Conservation (phyloP, 2,797 vertebrate genomes). For the Myotis daubentonii region DNA sequence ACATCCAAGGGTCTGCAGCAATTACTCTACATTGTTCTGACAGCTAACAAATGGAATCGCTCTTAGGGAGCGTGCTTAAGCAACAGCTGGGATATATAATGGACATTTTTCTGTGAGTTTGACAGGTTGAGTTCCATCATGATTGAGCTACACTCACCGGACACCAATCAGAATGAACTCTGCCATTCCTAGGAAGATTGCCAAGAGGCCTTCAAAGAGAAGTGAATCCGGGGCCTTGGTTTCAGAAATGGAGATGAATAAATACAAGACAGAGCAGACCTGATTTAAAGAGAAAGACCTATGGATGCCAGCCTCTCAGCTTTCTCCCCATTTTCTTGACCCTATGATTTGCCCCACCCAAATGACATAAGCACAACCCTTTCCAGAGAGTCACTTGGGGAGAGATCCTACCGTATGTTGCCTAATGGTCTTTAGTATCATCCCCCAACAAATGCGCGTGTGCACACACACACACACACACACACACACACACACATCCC, state of each 20-base stretch:
- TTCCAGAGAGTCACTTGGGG: conserved; percentile 10
- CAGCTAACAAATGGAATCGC: conserved; percentile 72
- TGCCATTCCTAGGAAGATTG: conserved; percentile 81
- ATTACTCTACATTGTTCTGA: conserved; percentile 60
- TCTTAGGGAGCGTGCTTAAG: conserved; percentile 78
- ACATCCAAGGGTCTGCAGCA: conserved; percentile 7
- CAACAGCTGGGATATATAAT: conserved; percentile 84
- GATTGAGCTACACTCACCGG: conserved; percentile 78
- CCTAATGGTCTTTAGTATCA: conserved; percentile 5
- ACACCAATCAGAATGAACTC: conserved; percentile 78
- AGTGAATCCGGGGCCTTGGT: conserved; percentile 66
- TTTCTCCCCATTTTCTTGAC: conserved; percentile 15
- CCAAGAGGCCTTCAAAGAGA: conserved; percentile 69
- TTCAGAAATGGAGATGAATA: conserved; percentile 61
- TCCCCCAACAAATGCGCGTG: background rate
- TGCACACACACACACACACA: background rate
- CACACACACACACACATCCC: background rate
- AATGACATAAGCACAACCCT: background rate
- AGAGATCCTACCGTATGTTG: background rate
- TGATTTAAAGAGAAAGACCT: conserved; percentile 58
- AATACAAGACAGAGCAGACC: conserved; percentile 16
- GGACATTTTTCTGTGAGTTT: conserved; percentile 81
- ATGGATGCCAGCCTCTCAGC: background rate
- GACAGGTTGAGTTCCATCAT: conserved; percentile 82
- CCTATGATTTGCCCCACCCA: background rate